Evolutionary conservation across 1,140 invertebrate genomes (phyloP).

Genomic region (Achroia grisella): DNA sequence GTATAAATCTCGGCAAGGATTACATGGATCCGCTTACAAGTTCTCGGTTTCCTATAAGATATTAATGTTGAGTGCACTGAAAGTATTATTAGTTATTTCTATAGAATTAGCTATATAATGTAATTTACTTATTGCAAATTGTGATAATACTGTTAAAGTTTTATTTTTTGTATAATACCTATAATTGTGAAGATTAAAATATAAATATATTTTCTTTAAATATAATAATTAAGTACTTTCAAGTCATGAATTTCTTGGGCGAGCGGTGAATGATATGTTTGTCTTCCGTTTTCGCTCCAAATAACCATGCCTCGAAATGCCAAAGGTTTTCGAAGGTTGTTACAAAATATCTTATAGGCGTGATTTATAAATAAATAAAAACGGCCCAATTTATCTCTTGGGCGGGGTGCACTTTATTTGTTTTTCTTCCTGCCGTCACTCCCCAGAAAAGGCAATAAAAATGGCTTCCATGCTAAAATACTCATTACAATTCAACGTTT

Average conservation of each 20-base stretch:
- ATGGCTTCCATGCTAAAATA: constrained; percentile 2
- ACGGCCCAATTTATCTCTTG: constrained; percentile 1
- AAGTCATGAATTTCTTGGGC: not conserved
- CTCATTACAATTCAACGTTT: constrained; percentile 5
- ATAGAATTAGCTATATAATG: constrained; percentile 10
- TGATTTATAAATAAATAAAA: constrained; percentile 4
- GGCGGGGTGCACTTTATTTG: constrained; percentile 5
- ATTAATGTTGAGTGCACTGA: constrained; percentile 30
- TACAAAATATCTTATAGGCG: not conserved
- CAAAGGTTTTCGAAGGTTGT: not conserved
- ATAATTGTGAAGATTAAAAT: no score
- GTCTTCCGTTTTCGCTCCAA: not conserved
- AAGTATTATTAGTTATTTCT: constrained; percentile 16
- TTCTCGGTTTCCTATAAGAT: constrained; percentile 38
- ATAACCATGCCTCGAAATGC: not conserved
- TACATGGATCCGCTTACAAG: constrained; percentile 38
- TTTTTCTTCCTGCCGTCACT: constrained; percentile 5
- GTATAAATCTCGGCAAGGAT: constrained; percentile 44
- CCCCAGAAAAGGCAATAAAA: not conserved
- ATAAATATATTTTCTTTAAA: no score
- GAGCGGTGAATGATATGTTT: constrained; percentile 1
- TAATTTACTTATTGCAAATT: no score
- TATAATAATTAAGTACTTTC: no score
- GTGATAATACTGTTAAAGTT: no score
- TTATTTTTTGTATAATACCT: no score